A percentile compares a stretch with the other conserved stretches of the same genome.
These are phyloP conservation scores for Coelopa frigida DNA, from an alignment of 1,140 invertebrate species.

Conservation along the genomic window DNA sequence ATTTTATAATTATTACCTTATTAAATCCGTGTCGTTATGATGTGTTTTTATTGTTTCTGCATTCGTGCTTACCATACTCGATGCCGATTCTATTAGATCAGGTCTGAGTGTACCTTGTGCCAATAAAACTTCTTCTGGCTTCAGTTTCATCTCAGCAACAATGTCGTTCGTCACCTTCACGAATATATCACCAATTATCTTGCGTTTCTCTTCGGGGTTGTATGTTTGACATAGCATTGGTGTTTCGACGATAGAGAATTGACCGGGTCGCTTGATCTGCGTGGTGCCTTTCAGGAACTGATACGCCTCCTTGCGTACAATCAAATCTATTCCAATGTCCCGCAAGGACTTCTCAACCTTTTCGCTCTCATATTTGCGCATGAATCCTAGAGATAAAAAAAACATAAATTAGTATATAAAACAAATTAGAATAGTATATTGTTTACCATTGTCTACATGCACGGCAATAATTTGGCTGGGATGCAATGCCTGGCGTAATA, in stretches of 20 bases:
- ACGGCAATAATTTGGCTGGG: constrained; percentile 91
- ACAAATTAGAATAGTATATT: background rate
- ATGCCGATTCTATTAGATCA: constrained; percentile 97
- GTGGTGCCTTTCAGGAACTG: constrained; percentile 76
- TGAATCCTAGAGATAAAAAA: constrained; percentile 61
- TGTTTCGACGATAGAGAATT: constrained; percentile 58
- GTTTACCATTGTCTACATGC: constrained; percentile 89
- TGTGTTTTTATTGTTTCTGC: constrained; percentile 99
- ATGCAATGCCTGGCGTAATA: constrained; percentile 81
- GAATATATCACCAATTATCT: constrained; percentile 98
- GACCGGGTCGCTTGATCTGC: constrained; percentile 49
- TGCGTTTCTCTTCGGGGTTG: constrained; percentile 93
- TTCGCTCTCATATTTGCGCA: constrained; percentile 91
- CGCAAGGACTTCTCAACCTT: constrained; percentile 80
- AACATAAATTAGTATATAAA: background rate
- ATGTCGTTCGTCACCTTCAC: constrained; percentile 83
- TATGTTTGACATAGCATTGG: constrained; percentile 80
- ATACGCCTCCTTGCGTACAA: constrained; percentile 68
- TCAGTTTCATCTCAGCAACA: constrained; percentile 71
- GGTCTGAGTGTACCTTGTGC: constrained; percentile 91
- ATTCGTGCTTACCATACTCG: constrained; percentile 70
- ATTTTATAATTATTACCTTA: constrained; percentile 50
- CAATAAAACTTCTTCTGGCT: constrained; percentile 75
- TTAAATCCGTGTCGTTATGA: constrained; percentile 96
- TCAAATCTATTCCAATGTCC: constrained; percentile 79